A percentile compares a stretch with the other conserved stretches of the same genome.
These are phyloP conservation scores for Natator depressus DNA, from an alignment of 2,113 vertebrate species.

Conservation along the genomic window DNA sequence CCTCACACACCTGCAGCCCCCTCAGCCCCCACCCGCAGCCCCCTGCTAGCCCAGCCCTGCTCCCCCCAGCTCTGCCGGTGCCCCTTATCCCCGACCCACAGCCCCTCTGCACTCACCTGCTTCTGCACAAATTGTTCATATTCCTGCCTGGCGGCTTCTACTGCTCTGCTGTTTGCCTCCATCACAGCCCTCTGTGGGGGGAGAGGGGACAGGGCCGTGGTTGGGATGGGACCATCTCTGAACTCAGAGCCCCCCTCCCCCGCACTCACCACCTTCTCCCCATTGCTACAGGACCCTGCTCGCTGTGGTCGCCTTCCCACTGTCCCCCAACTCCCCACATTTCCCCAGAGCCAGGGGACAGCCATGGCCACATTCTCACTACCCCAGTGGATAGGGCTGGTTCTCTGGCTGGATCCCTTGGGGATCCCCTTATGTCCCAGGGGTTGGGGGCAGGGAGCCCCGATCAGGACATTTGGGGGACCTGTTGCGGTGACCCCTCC, in stretches of 20 bases:
- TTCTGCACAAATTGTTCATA: neutral
- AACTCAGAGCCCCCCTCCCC: too few species aligned
- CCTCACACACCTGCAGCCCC: too few species aligned
- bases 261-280: neutral
- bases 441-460: too few species aligned
- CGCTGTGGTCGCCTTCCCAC: too few species aligned
- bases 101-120: neutral
- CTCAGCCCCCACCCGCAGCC: too few species aligned
- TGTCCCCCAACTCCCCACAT: too few species aligned
- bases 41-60: neutral
- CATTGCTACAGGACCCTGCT: too few species aligned
- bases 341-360: too few species aligned
- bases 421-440: rapidly evolving
- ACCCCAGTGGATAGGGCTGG: too few species aligned
- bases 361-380: too few species aligned
- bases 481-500: too few species aligned
- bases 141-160: neutral
- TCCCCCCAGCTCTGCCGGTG: neutral
- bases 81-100: neutral
- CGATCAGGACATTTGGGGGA: too few species aligned
- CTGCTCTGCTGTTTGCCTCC: neutral
- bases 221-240: rapidly evolving
- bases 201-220: neutral
- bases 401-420: neutral
- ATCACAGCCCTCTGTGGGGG: neutral